Percentiles rank a stretch among this genome's conserved stretches.
Conservation (phyloP, 2,888 invertebrate genomes). For the Diaperis boleti region DNA sequence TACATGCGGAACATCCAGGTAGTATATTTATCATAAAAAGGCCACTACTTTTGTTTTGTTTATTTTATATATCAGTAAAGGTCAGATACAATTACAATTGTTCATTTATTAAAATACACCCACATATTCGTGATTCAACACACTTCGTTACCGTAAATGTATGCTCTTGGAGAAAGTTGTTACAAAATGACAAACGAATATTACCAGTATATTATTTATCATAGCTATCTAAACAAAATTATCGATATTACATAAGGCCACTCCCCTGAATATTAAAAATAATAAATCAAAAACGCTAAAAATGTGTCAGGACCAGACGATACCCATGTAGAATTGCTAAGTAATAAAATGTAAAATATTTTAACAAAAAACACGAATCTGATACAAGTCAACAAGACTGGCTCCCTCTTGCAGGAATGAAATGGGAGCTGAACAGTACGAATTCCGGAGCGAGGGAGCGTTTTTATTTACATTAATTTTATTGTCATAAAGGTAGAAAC, state of each 20-base stretch:
- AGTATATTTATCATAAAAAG: too few species aligned
- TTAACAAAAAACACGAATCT: too few species aligned
- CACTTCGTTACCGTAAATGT: constrained; percentile 31
- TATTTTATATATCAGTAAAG: constrained; percentile 11
- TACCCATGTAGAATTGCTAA: too few species aligned
- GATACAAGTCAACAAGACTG: too few species aligned
- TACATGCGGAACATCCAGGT: too few species aligned
- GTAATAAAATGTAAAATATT: too few species aligned
- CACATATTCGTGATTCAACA: constrained; percentile 20
- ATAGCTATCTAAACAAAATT: constrained; percentile 27
- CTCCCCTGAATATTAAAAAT: neutral
- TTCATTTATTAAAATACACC: constrained; percentile 25
- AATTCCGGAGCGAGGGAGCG: too few species aligned
- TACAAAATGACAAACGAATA: constrained; percentile 7
- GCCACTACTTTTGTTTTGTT: constrained; percentile 1
- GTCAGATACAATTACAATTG: constrained; percentile 26
- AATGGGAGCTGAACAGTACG: too few species aligned
- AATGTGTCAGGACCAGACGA: too few species aligned
- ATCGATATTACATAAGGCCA: neutral
- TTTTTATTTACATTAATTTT: too few species aligned
- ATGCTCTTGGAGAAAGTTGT: constrained; percentile 26
- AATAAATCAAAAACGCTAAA: neutral
- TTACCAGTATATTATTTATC: constrained; percentile 16
- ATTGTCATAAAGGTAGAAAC: too few species aligned
- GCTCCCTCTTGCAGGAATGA: too few species aligned